Evolutionary conservation across 2,888 invertebrate species (phyloP).

Genomic region (Ecdyonurus torrentis): DNA sequence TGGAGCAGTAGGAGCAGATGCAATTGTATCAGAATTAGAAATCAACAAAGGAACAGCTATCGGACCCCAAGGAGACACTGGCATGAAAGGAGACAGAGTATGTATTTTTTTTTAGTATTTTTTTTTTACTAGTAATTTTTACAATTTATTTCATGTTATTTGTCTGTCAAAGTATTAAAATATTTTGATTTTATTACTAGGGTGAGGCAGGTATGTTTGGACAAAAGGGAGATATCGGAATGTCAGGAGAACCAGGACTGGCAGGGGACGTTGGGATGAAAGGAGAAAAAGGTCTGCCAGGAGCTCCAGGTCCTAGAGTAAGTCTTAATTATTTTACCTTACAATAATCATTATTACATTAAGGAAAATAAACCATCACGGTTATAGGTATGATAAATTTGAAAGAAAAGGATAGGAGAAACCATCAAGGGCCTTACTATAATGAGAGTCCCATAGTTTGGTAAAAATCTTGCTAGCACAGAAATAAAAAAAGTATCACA

Average conservation of each 20-base stretch:
- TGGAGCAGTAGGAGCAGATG: conserved; percentile 33
- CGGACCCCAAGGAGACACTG: conserved; percentile 22
- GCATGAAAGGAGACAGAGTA: conserved; percentile 19
- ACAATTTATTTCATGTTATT: neutral
- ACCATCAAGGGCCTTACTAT: too few relatives aligned
- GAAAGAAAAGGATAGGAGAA: too few relatives aligned
- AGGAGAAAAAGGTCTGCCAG: conserved; percentile 80
- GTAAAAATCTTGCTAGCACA: too few relatives aligned
- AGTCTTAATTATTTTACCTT: too few relatives aligned
- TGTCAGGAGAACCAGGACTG: conserved; percentile 49
- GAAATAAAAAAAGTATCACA: too few relatives aligned
- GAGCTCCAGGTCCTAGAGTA: conserved; percentile 67
- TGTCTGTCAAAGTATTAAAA: neutral
- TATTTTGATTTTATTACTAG: neutral
- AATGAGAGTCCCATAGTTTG: too few relatives aligned
- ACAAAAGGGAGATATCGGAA: conserved; percentile 34
- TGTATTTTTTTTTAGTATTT: conserved; percentile 3
- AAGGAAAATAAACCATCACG: too few relatives aligned
- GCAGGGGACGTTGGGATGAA: conserved; percentile 46
- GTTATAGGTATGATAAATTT: too few relatives aligned
- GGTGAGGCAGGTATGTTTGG: neutral
- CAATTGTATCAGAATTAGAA: conserved; percentile 3
- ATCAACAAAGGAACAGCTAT: too few relatives aligned
- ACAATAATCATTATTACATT: too few relatives aligned
- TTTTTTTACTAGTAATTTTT: neutral